Evolutionary conservation across 2,113 vertebrate species (phyloP).

Genomic region (Microcebus ravelobensis): DNA sequence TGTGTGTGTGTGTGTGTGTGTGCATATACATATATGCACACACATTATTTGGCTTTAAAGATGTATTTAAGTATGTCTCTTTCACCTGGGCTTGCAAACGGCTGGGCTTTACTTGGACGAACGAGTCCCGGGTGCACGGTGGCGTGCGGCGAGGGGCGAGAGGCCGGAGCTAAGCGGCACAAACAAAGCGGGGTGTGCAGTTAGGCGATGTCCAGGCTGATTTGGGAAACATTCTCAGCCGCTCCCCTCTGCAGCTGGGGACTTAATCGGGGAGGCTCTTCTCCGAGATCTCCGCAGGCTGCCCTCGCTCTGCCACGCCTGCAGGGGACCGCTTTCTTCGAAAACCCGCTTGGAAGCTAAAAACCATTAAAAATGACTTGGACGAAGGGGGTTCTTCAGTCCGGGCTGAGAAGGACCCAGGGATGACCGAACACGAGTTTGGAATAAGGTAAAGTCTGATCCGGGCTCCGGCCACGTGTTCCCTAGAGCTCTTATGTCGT

Average conservation of each 20-base stretch:
- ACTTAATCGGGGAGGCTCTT: background rate
- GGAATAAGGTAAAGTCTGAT: background rate
- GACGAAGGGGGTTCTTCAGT: background rate
- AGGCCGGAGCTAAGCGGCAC: constrained; percentile 34
- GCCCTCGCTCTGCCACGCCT: background rate
- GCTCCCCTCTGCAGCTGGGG: background rate
- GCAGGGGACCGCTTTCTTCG: background rate
- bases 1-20: background rate
- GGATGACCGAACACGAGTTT: background rate
- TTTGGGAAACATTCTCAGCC: background rate
- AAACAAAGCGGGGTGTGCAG: background rate
- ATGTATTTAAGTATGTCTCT: background rate
- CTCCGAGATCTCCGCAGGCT: background rate
- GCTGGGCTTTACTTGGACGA: constrained; percentile 23
- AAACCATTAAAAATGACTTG: background rate
- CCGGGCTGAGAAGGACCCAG: background rate
- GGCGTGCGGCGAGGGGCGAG: background rate
- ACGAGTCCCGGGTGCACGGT: background rate
- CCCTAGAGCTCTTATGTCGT: background rate
- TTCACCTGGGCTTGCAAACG: background rate
- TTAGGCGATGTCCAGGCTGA: background rate
- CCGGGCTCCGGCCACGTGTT: background rate
- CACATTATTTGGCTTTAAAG: background rate
- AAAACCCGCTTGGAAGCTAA: background rate
- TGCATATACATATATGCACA: background rate